Evolutionary conservation across 30 jellyfish, hydroid and myxozoan species (phyloP).

Genomic region (Aurelia aurita complex sp. Pacific): DNA sequence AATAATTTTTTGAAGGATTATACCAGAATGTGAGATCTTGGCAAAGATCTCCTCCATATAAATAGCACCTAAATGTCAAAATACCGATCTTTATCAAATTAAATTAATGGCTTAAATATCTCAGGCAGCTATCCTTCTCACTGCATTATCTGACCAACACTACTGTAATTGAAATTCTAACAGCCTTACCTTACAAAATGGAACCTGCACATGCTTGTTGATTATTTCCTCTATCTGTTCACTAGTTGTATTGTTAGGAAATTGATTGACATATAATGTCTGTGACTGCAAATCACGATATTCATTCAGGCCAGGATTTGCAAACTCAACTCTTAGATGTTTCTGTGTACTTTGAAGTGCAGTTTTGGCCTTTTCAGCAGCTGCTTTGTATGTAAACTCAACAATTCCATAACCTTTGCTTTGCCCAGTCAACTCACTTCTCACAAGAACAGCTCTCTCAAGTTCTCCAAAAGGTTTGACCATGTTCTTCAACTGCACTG

Average conservation of each 20-base stretch:
- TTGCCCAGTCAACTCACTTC: slow-evolving; percentile 73
- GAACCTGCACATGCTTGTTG: slow-evolving; percentile 56
- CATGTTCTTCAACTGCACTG: slow-evolving; percentile 44
- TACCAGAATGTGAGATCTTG: no score
- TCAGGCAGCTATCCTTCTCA: no score
- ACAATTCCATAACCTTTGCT: slow-evolving; percentile 92
- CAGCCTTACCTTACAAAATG: slow-evolving; percentile 81
- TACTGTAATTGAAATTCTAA: no score
- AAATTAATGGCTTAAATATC: no score
- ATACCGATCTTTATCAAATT: no score
- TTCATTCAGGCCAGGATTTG: slow-evolving; percentile 62
- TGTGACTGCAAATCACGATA: slow-evolving; percentile 76
- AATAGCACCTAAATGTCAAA: no score
- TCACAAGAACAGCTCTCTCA: slow-evolving; percentile 63
- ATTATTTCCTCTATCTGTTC: slow-evolving; percentile 71
- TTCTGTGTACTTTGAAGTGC: slow-evolving; percentile 19
- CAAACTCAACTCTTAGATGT: slow-evolving; percentile 52
- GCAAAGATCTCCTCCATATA: no score
- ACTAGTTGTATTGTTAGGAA: slow-evolving; percentile 70
- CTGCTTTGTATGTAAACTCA: slow-evolving; percentile 50
- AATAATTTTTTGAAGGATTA: no score
- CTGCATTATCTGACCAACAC: no score
- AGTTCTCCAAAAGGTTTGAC: slow-evolving; percentile 60
- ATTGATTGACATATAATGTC: slow-evolving; percentile 71
- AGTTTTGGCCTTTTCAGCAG: slow-evolving; percentile 47